Evolutionary conservation across 92 coral and sea anemone species (phyloP).

Genomic region (Epizoanthus illoricatus): DNA sequence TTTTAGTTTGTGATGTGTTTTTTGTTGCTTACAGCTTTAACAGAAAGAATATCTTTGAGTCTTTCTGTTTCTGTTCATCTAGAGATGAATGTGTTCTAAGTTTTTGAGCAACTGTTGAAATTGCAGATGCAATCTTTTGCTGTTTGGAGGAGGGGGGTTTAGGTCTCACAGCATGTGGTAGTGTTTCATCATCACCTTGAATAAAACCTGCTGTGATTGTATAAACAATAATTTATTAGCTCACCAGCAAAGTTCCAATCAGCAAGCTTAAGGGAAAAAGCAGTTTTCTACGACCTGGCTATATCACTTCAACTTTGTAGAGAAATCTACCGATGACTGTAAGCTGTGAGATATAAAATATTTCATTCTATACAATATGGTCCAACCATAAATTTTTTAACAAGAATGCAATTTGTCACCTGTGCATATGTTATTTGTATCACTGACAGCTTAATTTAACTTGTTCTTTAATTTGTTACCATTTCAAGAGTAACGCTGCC

Average conservation of each 20-base stretch:
- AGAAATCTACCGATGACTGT: background rate
- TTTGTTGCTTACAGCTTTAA: too few relatives aligned
- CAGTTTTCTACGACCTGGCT: background rate
- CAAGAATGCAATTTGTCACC: background rate
- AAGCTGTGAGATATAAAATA: too few relatives aligned
- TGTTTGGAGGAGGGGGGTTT: background rate
- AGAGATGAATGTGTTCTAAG: background rate
- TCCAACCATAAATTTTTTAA: background rate
- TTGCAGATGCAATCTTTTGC: background rate
- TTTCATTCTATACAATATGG: too few relatives aligned
- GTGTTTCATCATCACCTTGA: background rate
- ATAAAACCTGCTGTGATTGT: conserved; percentile 15
- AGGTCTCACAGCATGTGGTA: background rate
- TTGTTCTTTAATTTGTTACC: conserved; percentile 7
- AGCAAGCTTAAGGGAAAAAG: background rate
- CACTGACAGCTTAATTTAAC: conserved; percentile 6
- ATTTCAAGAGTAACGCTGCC: background rate
- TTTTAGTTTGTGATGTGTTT: too few relatives aligned
- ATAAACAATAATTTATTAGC: background rate
- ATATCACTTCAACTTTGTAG: background rate
- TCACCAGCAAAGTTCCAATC: background rate
- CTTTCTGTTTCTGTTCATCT: too few relatives aligned
- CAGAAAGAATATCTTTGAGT: too few relatives aligned
- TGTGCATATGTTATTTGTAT: background rate
- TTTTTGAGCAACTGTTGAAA: background rate